Evolutionary conservation across 2,888 invertebrate species (phyloP), one percentile per base, ranked within the genome.

Genomic region (Lordiphosa andalusiaca): DNA sequence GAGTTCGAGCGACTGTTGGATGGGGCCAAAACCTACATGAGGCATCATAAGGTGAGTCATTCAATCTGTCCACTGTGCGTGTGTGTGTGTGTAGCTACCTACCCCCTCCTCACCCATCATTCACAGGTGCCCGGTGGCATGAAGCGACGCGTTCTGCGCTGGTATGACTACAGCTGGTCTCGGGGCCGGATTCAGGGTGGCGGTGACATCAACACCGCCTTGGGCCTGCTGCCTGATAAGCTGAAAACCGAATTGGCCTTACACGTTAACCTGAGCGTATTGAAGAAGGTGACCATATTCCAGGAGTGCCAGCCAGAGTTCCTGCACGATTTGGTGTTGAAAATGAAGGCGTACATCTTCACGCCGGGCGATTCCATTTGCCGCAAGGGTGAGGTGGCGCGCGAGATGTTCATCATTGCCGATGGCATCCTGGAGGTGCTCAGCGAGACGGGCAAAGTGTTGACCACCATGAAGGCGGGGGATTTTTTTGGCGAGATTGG

Each of bases 121-220:
- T 7, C 7, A 9, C 9, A 86, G 86, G 86, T 86, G 23, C 98
- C 98, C 5, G 95, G 96, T 36, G 97, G 96, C 13, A 97, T 98
- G 96, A 98, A 98, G 89, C 92, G 97, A n/a, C 91, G 98, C 19
- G 98, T 98, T 0, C 92, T 98, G 33, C 92, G 98, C 6, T 98
- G 98, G 98, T 98, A 98, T 90, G 98, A 98, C 90, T 98, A 98
- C 90, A 98, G 98, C 25, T 98, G 98, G 98, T 98, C 98, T 3
- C 92, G 98, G 60, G 98, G 98, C 5, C 92, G 98, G 49, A 97
- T 98, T 84, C 97, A 97, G 89, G 98, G 98, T 2, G 97, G 97
- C 1, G 97, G 97, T 6, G 98, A 98, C 89, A 98, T 98, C 88
- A 98, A 98, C 88, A 97, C 98, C 1, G 97, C 96, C 2, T 91